These are phyloP conservation scores for Cantharis lateralis DNA, from an alignment of 2,888 invertebrate species.

Conservation along the genomic window DNA sequence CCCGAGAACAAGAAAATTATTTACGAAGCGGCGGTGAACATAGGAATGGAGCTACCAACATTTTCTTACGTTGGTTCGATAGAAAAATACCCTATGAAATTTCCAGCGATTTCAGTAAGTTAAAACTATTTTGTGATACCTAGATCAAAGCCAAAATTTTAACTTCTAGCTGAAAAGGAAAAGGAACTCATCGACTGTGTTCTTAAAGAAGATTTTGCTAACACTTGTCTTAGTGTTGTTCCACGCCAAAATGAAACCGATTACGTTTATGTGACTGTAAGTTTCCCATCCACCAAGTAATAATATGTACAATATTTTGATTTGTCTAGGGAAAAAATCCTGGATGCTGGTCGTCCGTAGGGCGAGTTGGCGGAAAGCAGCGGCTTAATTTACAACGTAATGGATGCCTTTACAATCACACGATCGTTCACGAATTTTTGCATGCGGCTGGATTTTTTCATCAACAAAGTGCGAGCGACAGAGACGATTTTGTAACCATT, in stretches of 20 bases:
- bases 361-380: conserved; percentile 1
- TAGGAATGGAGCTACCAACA: neutral
- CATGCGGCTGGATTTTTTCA: conserved; percentile 84
- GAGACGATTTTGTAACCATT: conserved; percentile 76
- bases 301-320: no score
- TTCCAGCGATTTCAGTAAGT: neutral
- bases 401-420: conserved; percentile 53
- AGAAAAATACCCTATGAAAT: neutral
- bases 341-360: conserved; percentile 3
- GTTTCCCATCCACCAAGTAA: neutral
- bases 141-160: neutral
- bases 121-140: neutral
- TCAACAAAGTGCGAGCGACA: conserved; percentile 80
- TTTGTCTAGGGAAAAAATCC: conserved; percentile 1
- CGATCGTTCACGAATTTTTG: conserved; percentile 77
- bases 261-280: conserved; percentile 19
- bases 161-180: neutral
- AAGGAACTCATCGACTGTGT: neutral
- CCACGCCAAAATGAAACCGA: neutral
- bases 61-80: neutral
- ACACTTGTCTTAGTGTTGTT: conserved; percentile 10
- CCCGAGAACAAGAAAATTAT: neutral
- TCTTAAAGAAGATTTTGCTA: neutral
- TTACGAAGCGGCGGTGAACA: neutral
- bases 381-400: conserved; percentile 42